These are phyloP conservation scores for Xestia c-nigrum DNA, from an alignment of 2,888 invertebrate species.

Conservation along the genomic window DNA sequence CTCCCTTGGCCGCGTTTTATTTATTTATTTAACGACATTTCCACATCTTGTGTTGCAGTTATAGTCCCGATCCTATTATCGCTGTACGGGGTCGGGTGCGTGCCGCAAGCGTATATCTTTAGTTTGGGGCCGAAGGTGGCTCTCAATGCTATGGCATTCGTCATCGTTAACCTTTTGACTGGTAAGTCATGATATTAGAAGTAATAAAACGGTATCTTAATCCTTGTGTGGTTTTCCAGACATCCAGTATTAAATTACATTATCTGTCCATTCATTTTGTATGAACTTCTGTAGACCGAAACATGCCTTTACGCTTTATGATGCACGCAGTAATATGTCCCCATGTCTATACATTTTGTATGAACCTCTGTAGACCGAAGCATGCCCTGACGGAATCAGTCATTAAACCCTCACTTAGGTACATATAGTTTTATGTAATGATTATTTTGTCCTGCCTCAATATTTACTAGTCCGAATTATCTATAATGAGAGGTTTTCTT, in stretches of 20 bases:
- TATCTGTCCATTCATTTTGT: background rate
- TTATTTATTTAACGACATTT: background rate
- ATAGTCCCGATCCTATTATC: constrained; percentile 78
- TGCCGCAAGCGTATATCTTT: constrained; percentile 86
- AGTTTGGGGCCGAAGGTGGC: constrained; percentile 80
- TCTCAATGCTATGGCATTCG: constrained; percentile 81
- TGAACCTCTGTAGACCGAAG: too few relatives aligned
- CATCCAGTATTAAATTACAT: too few relatives aligned
- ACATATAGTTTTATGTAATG: background rate
- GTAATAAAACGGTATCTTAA: background rate
- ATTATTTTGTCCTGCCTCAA: background rate
- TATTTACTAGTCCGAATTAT: too few relatives aligned
- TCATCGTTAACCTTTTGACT: constrained; percentile 82
- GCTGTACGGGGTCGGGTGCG: constrained; percentile 80
- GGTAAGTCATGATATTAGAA: constrained; percentile 68
- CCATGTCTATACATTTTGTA: too few relatives aligned
- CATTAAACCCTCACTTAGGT: too few relatives aligned
- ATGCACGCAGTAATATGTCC: too few relatives aligned
- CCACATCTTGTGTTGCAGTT: constrained; percentile 69
- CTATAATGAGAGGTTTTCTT: too few relatives aligned
- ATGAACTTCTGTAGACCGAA: background rate
- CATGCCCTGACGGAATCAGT: too few relatives aligned
- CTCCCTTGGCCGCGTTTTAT: background rate
- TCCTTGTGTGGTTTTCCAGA: background rate
- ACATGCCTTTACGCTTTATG: background rate